Evolutionary conservation across 2,797 vertebrate species (phyloP).

Genomic region (Sylvilagus floridanus): DNA sequence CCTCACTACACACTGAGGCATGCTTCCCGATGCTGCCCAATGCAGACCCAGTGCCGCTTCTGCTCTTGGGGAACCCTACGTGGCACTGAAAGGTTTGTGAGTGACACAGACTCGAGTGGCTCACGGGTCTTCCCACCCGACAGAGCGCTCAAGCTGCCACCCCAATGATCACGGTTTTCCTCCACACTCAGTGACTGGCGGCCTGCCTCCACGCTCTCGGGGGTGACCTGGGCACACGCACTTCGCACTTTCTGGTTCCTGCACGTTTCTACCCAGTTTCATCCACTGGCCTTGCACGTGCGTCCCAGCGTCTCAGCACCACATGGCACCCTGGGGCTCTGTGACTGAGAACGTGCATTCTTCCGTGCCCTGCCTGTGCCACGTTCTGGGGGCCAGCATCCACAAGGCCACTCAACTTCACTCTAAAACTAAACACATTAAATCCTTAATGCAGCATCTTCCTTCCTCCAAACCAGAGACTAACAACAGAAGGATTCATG

Average conservation of each 20-base stretch:
- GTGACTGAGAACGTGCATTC: neutral
- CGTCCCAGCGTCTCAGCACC: neutral
- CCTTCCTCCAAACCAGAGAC: constrained; percentile 57
- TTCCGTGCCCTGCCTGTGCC: neutral
- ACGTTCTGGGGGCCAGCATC: neutral
- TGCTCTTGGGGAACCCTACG: neutral
- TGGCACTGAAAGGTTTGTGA: constrained; percentile 24
- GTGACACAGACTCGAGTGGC: neutral
- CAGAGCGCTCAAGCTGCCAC: constrained; percentile 2
- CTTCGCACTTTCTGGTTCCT: neutral
- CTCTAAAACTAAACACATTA: constrained; percentile 1
- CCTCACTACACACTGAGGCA: neutral
- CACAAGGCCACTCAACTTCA: constrained; percentile 30
- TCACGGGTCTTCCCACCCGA: constrained; percentile 9
- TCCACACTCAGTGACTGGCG: neutral
- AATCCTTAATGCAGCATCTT: neutral
- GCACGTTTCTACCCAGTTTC: neutral
- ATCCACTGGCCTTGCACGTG: neutral
- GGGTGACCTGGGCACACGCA: neutral
- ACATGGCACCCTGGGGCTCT: neutral
- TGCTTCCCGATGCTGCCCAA: neutral
- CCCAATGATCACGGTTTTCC: constrained; percentile 35
- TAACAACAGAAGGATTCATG: neutral
- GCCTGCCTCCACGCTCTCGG: neutral
- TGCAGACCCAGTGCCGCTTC: neutral